Percentiles rank a stretch among this genome's conserved stretches.
These are phyloP conservation scores for Aurelia sp. DNA, from an alignment of 30 jellyfish, hydroid and myxozoan genomes.

Conservation along the genomic window DNA sequence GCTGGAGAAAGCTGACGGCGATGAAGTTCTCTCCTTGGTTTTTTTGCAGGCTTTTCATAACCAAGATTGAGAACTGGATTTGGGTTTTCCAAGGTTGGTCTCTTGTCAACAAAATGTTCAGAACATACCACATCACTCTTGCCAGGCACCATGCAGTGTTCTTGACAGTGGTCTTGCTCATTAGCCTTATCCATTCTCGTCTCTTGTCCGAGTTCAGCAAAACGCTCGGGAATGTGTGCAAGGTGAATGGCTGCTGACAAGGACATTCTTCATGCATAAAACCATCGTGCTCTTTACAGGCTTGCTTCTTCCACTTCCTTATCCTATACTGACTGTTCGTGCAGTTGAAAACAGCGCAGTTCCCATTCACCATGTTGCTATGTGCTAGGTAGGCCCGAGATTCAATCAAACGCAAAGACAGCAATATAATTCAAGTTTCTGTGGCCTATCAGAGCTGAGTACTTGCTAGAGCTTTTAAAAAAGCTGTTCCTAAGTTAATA, in stretches of 20 bases:
- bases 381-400: constrained; percentile 13
- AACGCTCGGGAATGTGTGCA: constrained; percentile 14
- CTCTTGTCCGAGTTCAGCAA: not conserved
- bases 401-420: not conserved
- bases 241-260: constrained; percentile 37
- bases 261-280: constrained; percentile 9
- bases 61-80: too few species aligned
- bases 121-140: constrained; percentile 15
- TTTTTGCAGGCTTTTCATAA: not conserved
- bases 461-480: not conserved
- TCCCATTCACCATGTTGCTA: constrained; percentile 28
- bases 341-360: constrained; percentile 36
- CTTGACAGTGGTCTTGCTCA: constrained; percentile 1
- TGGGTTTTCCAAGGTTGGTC: not conserved
- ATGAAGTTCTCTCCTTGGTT: constrained; percentile 11
- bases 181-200: constrained; percentile 1
- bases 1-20: not conserved
- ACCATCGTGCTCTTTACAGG: constrained; percentile 24
- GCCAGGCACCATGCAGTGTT: constrained; percentile 22
- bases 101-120: not conserved
- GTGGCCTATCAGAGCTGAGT: too few species aligned
- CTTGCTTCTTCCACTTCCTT: constrained; percentile 29
- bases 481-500: constrained; percentile 36
- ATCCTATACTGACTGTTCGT: constrained; percentile 20
- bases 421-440: not conserved